A percentile compares a stretch with the other conserved stretches of the same genome.
phyloP scores from a whole-genome alignment of 1,140 invertebrate species.

The Drosophila auraria region DNA sequence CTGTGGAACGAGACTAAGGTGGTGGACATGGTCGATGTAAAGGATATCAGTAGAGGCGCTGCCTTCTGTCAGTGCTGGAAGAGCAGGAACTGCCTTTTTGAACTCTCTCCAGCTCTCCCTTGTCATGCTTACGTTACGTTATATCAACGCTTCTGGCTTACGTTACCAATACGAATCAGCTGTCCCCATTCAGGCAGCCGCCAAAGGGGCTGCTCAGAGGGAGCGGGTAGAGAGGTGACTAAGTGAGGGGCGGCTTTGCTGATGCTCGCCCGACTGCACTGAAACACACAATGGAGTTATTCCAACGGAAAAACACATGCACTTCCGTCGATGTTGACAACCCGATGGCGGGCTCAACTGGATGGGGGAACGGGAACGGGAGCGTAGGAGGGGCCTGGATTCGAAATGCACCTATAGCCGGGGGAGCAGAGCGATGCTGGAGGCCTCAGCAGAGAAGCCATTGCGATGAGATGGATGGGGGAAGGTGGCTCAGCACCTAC shows the following conservation, averaged over 20 bases:
- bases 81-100: background rate
- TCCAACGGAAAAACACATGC: slow-evolving; percentile 83
- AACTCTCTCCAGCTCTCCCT: slow-evolving; percentile 25
- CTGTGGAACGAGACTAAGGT: too few species aligned
- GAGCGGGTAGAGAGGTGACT: slow-evolving; percentile 12
- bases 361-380: background rate
- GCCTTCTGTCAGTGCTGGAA: too few species aligned
- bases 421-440: slow-evolving; percentile 14
- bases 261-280: slow-evolving; percentile 73
- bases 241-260: slow-evolving; percentile 29
- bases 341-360: slow-evolving; percentile 45
- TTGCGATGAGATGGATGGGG: background rate
- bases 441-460: slow-evolving; percentile 23
- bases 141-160: slow-evolving; percentile 58
- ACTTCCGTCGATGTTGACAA: slow-evolving; percentile 77
- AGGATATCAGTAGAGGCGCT: background rate
- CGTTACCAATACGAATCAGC: slow-evolving; percentile 69
- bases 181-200: slow-evolving; percentile 43
- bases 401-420: slow-evolving; percentile 24
- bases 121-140: slow-evolving; percentile 55
- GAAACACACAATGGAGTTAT: slow-evolving; percentile 82
- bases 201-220: background rate
- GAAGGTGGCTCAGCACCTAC: slow-evolving; percentile 26
- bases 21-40: background rate
- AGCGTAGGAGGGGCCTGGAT: background rate